Percentiles rank a stretch among this genome's conserved stretches.
Evolutionary conservation across 2,888 invertebrate genomes (phyloP).

Genomic region (Julus scanicus): DNA sequence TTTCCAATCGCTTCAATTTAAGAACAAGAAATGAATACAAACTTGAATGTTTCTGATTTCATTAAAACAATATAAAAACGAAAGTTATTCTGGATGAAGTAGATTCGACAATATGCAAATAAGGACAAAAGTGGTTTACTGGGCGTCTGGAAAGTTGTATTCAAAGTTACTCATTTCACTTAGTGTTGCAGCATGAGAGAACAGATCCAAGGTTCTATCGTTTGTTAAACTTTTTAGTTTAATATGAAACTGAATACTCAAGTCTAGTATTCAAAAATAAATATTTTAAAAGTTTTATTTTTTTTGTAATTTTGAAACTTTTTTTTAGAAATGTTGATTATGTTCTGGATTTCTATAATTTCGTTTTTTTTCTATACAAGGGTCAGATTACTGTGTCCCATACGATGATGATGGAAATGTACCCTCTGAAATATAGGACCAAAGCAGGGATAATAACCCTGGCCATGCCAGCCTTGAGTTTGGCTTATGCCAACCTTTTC

Average conservation of each 20-base stretch:
- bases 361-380: background rate
- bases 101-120: background rate
- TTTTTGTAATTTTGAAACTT: no score
- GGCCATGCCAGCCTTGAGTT: constrained; percentile 46
- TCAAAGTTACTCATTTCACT: background rate
- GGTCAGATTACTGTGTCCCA: background rate
- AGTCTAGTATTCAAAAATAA: no score
- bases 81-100: background rate
- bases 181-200: background rate
- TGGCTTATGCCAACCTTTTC: background rate
- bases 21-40: background rate
- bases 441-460: constrained; percentile 26
- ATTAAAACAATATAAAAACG: background rate
- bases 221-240: no score
- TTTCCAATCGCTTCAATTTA: background rate
- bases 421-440: constrained; percentile 36
- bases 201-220: background rate
- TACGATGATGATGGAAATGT: constrained; percentile 53
- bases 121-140: background rate
- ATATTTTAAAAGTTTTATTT: no score
- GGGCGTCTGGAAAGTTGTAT: no score
- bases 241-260: no score
- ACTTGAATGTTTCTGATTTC: background rate
- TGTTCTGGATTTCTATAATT: no score
- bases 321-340: no score